A percentile compares a stretch with the other conserved stretches of the same genome.
Evolutionary conservation across 1,140 invertebrate species (phyloP).

Genomic region (Apis laboriosa): DNA sequence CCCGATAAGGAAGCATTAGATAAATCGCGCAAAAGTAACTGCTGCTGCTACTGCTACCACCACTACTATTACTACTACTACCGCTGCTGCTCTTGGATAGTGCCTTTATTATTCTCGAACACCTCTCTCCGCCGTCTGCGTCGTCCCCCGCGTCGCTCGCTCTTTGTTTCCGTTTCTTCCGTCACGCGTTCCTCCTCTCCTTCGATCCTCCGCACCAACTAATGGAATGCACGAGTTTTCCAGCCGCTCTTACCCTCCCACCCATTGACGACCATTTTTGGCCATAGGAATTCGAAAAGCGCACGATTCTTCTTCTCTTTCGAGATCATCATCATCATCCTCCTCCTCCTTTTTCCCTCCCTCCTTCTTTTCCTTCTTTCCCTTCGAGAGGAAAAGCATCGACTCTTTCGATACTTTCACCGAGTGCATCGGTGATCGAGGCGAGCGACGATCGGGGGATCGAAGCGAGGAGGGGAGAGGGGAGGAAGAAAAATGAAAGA

Average conservation of each 20-base stretch:
- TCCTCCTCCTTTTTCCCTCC: neutral
- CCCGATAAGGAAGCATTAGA: slow-evolving; percentile 75
- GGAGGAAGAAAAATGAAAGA: no score
- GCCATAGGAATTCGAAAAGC: slow-evolving; percentile 33
- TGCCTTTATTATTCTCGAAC: slow-evolving; percentile 66
- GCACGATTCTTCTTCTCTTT: neutral
- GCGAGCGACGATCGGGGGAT: no score
- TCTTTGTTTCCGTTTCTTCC: slow-evolving; percentile 33
- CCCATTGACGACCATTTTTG: slow-evolving; percentile 33
- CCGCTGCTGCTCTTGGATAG: slow-evolving; percentile 31
- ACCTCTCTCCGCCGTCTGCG: slow-evolving; percentile 40
- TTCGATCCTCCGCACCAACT: neutral
- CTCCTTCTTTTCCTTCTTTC: neutral
- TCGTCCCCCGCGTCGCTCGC: neutral
- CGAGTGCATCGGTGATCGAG: neutral
- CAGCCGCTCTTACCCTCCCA: slow-evolving; percentile 1
- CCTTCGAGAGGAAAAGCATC: neutral
- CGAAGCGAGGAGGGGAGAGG: no score
- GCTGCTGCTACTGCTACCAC: neutral
- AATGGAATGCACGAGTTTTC: slow-evolving; percentile 53
- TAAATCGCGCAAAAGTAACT: slow-evolving; percentile 70
- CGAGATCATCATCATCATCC: neutral
- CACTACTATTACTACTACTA: neutral
- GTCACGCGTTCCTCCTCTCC: slow-evolving; percentile 1
- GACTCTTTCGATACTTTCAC: neutral